These are phyloP conservation scores for Lindbergichthys nudifrons DNA, from an alignment of 2,797 vertebrate genomes.

Conservation along the genomic window DNA sequence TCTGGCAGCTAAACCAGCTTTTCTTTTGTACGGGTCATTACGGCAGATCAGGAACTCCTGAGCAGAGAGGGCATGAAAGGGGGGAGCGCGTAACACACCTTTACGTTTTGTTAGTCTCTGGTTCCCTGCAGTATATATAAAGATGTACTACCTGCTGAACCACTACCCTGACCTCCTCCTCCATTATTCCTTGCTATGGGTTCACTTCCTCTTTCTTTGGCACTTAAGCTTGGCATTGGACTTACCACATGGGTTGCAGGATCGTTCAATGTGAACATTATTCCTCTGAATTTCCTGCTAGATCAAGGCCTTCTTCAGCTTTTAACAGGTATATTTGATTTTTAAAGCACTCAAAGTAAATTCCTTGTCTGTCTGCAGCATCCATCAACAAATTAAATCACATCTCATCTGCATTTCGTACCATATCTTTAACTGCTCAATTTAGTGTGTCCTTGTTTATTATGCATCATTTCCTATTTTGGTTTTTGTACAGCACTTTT, in stretches of 20 bases:
- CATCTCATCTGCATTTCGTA: not conserved
- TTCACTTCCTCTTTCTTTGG: too few species aligned
- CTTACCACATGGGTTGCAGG: not conserved
- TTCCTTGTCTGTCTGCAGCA: not conserved
- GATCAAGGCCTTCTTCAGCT: not conserved
- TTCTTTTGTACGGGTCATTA: too few species aligned
- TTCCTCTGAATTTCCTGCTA: not conserved
- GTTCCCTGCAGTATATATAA: not conserved
- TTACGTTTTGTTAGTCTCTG: not conserved
- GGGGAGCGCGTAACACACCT: too few species aligned
- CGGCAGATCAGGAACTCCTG: too few species aligned
- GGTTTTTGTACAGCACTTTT: slow-evolving; percentile 7
- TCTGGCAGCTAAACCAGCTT: too few species aligned
- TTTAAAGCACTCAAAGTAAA: not conserved
- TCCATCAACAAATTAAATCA: not conserved
- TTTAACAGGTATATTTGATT: not conserved
- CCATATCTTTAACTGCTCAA: not conserved
- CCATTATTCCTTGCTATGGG: not conserved
- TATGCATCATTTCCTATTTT: not conserved
- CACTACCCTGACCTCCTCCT: too few species aligned
- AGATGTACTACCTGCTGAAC: not conserved
- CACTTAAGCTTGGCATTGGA: not conserved
- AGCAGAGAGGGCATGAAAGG: too few species aligned
- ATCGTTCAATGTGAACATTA: not conserved
- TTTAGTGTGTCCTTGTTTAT: slow-evolving; percentile 21